A percentile compares a stretch with the other conserved stretches of the same genome.
These are phyloP conservation scores for Lordiphosa stackelbergi DNA, from an alignment of 1,140 invertebrate species.

Conservation along the genomic window DNA sequence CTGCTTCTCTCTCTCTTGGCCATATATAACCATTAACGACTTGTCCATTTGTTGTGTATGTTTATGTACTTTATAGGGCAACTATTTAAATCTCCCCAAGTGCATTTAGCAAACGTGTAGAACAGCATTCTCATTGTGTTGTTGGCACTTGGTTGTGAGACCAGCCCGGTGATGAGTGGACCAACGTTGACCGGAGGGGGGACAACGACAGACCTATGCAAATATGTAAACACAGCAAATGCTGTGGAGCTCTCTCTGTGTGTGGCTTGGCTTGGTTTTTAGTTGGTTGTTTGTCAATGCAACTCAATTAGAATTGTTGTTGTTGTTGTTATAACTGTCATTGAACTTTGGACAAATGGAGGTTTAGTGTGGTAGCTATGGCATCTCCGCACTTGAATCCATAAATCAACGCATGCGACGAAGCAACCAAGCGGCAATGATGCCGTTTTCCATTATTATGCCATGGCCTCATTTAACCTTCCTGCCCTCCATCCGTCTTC, in stretches of 20 bases:
- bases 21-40: too few species aligned
- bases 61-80: not conserved
- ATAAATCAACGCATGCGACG: conserved; percentile 39
- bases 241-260: conserved; percentile 3
- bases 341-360: conserved; percentile 49
- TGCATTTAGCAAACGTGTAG: not conserved
- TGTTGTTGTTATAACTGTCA: conserved; percentile 49
- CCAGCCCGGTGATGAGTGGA: not conserved
- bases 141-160: conserved; percentile 27
- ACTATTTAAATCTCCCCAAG: not conserved
- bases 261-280: conserved; percentile 7
- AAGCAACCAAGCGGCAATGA: conserved; percentile 25
- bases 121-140: not conserved
- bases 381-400: conserved; percentile 18
- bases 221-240: conserved; percentile 52
- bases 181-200: not conserved
- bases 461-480: conserved; percentile 18
- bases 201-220: conserved; percentile 39
- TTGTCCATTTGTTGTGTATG: not conserved
- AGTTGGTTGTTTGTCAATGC: conserved; percentile 31
- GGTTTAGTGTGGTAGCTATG: too few species aligned
- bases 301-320: conserved; percentile 52
- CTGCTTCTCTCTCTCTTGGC: conserved; percentile 3
- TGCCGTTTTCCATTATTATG: conserved; percentile 10
- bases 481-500: not conserved